phyloP scores from a whole-genome alignment of 2,888 invertebrate genomes.

The Rotaria socialis region DNA sequence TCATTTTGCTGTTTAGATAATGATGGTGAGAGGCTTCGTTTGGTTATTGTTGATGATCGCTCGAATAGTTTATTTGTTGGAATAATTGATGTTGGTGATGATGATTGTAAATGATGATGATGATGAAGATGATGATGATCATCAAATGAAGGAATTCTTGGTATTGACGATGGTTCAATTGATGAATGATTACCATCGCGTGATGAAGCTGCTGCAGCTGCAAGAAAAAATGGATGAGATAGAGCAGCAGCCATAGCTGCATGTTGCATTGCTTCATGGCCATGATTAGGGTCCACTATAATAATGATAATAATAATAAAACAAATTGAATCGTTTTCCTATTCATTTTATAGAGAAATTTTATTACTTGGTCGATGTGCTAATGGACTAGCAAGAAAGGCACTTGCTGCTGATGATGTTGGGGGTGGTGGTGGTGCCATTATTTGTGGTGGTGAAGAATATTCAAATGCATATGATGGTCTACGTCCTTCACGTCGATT shows the following conservation, averaged over 20 bases:
- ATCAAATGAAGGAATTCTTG: conserved; percentile 33
- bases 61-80: conserved; percentile 26
- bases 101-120: background rate
- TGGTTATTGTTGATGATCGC: background rate
- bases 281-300: conserved; percentile 34
- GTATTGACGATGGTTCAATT: background rate
- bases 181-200: background rate
- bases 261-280: conserved; percentile 25
- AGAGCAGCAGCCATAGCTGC: background rate
- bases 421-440: conserved; percentile 31
- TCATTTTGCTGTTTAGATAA: background rate
- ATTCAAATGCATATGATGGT: conserved; percentile 71
- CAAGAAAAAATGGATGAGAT: conserved; percentile 7
- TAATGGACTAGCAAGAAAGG: conserved; percentile 2
- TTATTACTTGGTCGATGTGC: background rate
- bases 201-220: conserved; percentile 17
- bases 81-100: background rate
- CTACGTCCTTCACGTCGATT: conserved; percentile 91
- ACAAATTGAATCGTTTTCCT: too few relatives aligned
- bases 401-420: background rate
- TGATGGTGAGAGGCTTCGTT: conserved; percentile 29
- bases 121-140: conserved; percentile 2
- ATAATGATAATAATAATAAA: background rate
- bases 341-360: background rate
- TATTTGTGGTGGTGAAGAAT: conserved; percentile 30